phyloP scores from a whole-genome alignment of 2,797 vertebrate genomes.

The Pachyuromys duprasi region DNA sequence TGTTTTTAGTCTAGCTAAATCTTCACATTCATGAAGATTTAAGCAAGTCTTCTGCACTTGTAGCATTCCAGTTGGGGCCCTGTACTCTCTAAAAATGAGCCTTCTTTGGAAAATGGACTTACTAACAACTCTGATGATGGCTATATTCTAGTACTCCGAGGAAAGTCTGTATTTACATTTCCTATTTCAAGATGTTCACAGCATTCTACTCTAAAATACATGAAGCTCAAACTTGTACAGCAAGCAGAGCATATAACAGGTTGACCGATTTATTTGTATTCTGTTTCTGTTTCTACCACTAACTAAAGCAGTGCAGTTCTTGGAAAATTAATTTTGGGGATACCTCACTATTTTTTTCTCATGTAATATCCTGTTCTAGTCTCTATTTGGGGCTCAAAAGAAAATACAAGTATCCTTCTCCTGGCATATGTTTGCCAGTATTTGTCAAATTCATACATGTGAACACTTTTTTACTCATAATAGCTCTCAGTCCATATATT shows the following conservation, averaged over 20 bases:
- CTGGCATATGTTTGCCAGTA: not conserved
- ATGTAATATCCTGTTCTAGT: not conserved
- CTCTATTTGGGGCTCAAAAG: not conserved
- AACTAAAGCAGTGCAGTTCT: not conserved
- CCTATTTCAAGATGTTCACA: not conserved
- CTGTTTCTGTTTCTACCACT: not conserved
- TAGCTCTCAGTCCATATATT: not conserved
- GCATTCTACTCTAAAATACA: not conserved
- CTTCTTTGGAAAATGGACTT: not conserved
- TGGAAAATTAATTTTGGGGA: slow-evolving; percentile 21
- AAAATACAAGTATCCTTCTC: not conserved
- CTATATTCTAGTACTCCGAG: not conserved
- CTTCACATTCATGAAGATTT: not conserved
- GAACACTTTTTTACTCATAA: not conserved
- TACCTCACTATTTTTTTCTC: not conserved
- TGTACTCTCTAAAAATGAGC: not conserved
- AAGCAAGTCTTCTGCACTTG: not conserved
- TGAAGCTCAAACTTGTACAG: not conserved
- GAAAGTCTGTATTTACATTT: not conserved
- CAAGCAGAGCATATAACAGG: not conserved
- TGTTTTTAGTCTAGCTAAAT: not conserved
- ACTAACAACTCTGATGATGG: not conserved
- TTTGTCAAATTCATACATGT: not conserved
- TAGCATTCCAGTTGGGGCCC: not conserved
- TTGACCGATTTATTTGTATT: not conserved